Evolutionary conservation across 1,140 invertebrate genomes (phyloP).

Genomic region (Drosophila tristis): DNA sequence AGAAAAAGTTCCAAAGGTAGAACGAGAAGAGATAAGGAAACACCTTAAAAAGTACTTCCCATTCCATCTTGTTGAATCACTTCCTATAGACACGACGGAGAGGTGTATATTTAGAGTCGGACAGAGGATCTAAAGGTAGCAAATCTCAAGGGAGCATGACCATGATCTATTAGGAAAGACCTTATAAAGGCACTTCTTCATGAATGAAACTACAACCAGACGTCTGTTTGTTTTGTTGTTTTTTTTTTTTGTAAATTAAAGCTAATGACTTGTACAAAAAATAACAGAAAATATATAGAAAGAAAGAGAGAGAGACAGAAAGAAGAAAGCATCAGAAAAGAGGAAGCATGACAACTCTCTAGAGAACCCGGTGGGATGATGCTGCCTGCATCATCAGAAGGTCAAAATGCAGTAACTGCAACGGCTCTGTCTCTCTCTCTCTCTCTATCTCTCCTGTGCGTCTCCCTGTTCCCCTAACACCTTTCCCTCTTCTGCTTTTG

Average conservation of each 20-base stretch:
- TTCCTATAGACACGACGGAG: no score
- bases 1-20: neutral
- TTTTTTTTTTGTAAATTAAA: slow-evolving; percentile 73
- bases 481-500: slow-evolving; percentile 19
- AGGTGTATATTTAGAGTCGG: no score
- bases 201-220: slow-evolving; percentile 63
- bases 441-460: neutral
- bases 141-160: no score
- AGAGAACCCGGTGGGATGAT: slow-evolving; percentile 7
- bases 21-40: no score
- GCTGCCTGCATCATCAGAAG: slow-evolving; percentile 28
- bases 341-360: slow-evolving; percentile 4
- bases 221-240: slow-evolving; percentile 31
- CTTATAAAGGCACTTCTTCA: slow-evolving; percentile 35
- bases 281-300: slow-evolving; percentile 15
- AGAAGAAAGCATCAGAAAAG: slow-evolving; percentile 37
- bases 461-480: neutral
- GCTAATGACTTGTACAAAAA: slow-evolving; percentile 81
- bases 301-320: slow-evolving; percentile 17
- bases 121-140: no score
- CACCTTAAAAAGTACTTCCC: no score
- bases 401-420: slow-evolving; percentile 76
- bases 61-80: no score
- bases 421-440: slow-evolving; percentile 36
- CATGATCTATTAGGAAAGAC: slow-evolving; percentile 4